phyloP scores from a whole-genome alignment of 2,797 vertebrate species.

The Acrossocheilus wenchowensis region DNA sequence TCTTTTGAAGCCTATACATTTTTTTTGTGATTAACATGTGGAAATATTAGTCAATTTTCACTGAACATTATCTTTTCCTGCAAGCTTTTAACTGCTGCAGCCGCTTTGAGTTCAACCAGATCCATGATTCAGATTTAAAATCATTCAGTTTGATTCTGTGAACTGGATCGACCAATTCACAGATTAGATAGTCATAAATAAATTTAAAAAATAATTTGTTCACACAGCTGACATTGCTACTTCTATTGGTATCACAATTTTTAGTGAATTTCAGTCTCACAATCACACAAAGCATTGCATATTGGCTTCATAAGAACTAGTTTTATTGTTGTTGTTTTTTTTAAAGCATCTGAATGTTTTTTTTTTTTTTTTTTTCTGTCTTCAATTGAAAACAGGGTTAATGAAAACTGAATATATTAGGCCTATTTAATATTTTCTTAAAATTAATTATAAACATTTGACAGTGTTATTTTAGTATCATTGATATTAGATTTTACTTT shows the following conservation, averaged over 20 bases:
- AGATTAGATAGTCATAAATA: neutral
- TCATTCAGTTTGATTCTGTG: neutral
- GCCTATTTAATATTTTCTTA: too few relatives aligned
- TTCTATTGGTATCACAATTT: neutral
- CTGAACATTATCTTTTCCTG: neutral
- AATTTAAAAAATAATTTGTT: neutral
- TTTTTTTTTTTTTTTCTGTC: neutral
- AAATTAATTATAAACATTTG: too few relatives aligned
- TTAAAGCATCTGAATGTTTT: neutral
- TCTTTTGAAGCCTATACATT: neutral
- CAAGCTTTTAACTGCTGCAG: neutral
- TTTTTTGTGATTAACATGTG: neutral
- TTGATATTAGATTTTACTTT: too few relatives aligned
- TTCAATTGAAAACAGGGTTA: neutral
- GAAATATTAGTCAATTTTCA: neutral
- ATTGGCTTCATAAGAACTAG: neutral
- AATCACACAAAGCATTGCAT: neutral
- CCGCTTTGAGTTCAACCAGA: neutral
- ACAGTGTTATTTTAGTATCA: too few relatives aligned
- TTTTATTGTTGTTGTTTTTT: neutral
- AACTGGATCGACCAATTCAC: neutral
- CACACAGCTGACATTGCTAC: neutral
- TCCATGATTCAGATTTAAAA: neutral
- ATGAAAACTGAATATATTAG: too few relatives aligned
- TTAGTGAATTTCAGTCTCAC: too few relatives aligned